Conservation (phyloP, 2,797 vertebrate genomes). For the Spinus pinus region DNA sequence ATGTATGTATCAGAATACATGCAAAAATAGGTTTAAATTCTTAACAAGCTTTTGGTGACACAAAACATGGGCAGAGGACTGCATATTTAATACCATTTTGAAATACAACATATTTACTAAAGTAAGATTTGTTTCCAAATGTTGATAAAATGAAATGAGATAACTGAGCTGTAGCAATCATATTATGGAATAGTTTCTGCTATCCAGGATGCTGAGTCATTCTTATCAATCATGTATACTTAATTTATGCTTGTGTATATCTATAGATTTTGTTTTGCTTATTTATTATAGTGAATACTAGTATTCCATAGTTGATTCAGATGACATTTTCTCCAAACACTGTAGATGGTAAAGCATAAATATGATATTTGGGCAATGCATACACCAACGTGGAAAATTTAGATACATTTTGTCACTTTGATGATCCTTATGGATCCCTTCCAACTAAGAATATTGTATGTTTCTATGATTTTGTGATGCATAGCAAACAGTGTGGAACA, state of each 20-base stretch:
- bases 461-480: background rate
- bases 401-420: background rate
- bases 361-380: background rate
- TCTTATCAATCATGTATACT: background rate
- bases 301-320: background rate
- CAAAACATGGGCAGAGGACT: background rate
- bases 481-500: background rate
- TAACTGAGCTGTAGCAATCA: background rate
- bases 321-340: background rate
- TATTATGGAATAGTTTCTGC: background rate
- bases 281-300: background rate
- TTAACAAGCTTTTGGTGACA: background rate
- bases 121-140: background rate
- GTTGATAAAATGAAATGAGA: background rate
- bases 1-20: rapidly evolving
- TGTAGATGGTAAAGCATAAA: background rate
- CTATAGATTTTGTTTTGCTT: background rate
- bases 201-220: background rate
- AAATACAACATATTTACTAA: background rate
- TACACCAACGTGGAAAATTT: background rate
- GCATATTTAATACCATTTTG: background rate
- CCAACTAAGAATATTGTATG: background rate
- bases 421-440: background rate
- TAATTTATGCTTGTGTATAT: background rate
- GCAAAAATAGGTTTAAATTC: background rate